Conservation (phyloP, 2,113 vertebrate species). For the Mirounga angustirostris region DNA sequence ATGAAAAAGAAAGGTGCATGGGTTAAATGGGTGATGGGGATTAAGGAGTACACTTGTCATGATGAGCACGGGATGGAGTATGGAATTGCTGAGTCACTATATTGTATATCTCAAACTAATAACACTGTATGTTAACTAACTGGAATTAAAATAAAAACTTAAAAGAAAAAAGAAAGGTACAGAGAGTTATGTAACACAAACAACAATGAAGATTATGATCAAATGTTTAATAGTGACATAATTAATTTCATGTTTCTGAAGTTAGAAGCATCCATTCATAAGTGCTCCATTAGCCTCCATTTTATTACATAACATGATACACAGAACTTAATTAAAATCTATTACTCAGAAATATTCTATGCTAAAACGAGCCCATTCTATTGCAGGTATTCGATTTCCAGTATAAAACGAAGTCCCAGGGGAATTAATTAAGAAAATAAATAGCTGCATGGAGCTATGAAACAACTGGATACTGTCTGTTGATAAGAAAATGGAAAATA, state of each 20-base stretch:
- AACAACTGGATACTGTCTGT: not conserved
- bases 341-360: constrained; percentile 52
- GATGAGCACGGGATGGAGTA: not conserved
- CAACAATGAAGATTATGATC: constrained; percentile 11
- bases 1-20: not conserved
- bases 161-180: constrained; percentile 3
- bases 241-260: constrained; percentile 46
- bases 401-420: constrained; percentile 26
- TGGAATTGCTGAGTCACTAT: not conserved
- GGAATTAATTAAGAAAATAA: constrained; percentile 58
- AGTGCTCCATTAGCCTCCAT: not conserved
- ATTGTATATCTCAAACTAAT: not conserved
- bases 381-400: constrained; percentile 59
- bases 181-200: not conserved
- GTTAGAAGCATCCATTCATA: constrained; percentile 4
- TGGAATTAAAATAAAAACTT: not conserved
- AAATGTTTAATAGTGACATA: constrained; percentile 49
- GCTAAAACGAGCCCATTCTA: not conserved
- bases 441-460: constrained; percentile 6
- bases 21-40: not conserved
- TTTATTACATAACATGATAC: constrained; percentile 54
- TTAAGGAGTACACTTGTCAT: not conserved
- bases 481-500: constrained; percentile 47
- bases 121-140: not conserved
- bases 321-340: constrained; percentile 69